These are phyloP conservation scores for Ephialtes manifestator DNA, from an alignment of 2,888 invertebrate species.

Conservation along the genomic window DNA sequence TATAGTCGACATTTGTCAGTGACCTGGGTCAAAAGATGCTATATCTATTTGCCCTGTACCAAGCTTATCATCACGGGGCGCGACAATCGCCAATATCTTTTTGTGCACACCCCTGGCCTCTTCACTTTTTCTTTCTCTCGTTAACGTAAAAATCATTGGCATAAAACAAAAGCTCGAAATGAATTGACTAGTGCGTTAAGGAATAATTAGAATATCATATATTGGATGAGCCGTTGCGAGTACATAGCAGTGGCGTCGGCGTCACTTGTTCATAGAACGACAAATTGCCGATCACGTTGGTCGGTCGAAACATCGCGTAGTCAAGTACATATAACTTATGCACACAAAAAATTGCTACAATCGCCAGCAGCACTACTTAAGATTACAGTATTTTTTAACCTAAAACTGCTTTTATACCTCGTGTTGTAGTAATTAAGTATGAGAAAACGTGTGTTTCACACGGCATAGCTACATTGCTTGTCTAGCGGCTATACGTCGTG, in stretches of 20 bases:
- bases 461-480: no score
- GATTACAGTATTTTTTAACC: no score
- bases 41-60: not conserved
- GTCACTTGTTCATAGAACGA: not conserved
- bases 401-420: no score
- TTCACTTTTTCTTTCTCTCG: not conserved
- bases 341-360: no score
- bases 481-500: no score
- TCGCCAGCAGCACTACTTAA: no score
- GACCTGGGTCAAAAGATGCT: conserved; percentile 9
- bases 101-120: not conserved
- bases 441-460: no score
- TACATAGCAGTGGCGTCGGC: conserved; percentile 1
- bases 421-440: no score
- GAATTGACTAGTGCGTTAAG: not conserved
- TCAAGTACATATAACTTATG: no score
- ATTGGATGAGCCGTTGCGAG: not conserved
- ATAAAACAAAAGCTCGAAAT: not conserved
- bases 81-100: conserved; percentile 1
- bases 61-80: not conserved
- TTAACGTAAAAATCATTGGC: not conserved
- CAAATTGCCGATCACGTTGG: no score
- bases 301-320: no score
- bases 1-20: not conserved
- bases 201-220: not conserved